These are phyloP conservation scores for Pandemis heparana DNA, from an alignment of 2,888 invertebrate genomes.

Conservation along the genomic window DNA sequence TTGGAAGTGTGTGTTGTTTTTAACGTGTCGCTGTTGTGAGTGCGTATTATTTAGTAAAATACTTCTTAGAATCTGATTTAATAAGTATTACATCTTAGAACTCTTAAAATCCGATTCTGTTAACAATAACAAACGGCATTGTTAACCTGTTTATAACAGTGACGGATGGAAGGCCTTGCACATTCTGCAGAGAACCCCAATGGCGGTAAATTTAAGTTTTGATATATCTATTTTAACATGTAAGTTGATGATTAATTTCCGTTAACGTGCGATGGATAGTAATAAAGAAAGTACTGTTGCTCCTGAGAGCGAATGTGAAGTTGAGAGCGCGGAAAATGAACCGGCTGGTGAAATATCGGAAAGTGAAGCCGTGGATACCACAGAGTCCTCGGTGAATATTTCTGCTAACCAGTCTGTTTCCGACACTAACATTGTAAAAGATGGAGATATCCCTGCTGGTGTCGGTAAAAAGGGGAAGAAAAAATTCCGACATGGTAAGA, in stretches of 20 bases:
- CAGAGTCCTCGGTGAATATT: slow-evolving; percentile 63
- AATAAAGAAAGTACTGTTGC: slow-evolving; percentile 68
- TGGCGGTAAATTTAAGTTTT: slow-evolving; percentile 83
- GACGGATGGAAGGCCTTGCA: slow-evolving; percentile 85
- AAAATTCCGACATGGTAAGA: slow-evolving; percentile 79
- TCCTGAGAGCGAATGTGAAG: slow-evolving; percentile 60
- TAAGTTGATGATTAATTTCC: slow-evolving; percentile 49
- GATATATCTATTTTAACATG: slow-evolving; percentile 64
- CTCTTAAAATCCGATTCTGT: slow-evolving; percentile 43
- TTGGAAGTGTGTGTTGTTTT: slow-evolving; percentile 53
- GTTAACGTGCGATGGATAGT: slow-evolving; percentile 72
- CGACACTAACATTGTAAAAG: slow-evolving; percentile 69
- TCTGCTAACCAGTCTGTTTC: slow-evolving; percentile 56
- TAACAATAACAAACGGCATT: slow-evolving; percentile 68
- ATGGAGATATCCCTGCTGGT: slow-evolving; percentile 61
- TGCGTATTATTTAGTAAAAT: slow-evolving; percentile 39
- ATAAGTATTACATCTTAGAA: slow-evolving; percentile 35
- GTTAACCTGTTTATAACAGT: slow-evolving; percentile 83
- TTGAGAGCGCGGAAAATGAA: slow-evolving; percentile 62
- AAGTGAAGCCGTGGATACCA: slow-evolving; percentile 63
- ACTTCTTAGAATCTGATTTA: slow-evolving; percentile 9
- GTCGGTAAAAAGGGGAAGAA: slow-evolving; percentile 76
- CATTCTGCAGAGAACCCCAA: slow-evolving; percentile 76
- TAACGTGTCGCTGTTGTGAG: slow-evolving; percentile 46
- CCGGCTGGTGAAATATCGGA: slow-evolving; percentile 67